Evolutionary conservation across 2,797 vertebrate genomes (phyloP).

Genomic region (Sebastes wilsoni): DNA sequence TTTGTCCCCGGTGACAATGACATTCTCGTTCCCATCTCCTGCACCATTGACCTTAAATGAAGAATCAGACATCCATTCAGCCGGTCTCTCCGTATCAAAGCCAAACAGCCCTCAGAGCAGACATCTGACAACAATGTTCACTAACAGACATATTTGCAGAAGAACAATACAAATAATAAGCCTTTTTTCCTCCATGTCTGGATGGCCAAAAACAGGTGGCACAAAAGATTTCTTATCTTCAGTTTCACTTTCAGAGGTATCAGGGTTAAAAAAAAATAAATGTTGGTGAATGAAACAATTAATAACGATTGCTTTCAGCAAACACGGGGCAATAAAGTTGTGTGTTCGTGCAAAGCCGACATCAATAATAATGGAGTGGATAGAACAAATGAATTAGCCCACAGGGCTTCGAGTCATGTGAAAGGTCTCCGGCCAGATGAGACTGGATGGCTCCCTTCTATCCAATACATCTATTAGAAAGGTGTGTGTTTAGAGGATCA

Average conservation of each 20-base stretch:
- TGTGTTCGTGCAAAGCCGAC: slow-evolving; percentile 10
- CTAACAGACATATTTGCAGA: slow-evolving; percentile 24
- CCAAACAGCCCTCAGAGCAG: slow-evolving; percentile 30
- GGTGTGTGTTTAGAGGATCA: not conserved
- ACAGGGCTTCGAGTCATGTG: slow-evolving; percentile 10
- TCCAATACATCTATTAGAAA: slow-evolving; percentile 2
- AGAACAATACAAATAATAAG: slow-evolving; percentile 21
- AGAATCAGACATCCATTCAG: slow-evolving; percentile 39
- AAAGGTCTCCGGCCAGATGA: slow-evolving; percentile 11
- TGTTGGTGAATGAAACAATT: slow-evolving; percentile 27
- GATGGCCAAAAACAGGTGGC: slow-evolving; percentile 16
- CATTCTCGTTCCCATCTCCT: slow-evolving; percentile 20
- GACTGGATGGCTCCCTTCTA: not conserved
- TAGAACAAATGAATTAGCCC: slow-evolving; percentile 27
- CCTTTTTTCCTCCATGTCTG: not conserved
- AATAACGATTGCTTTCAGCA: slow-evolving; percentile 7
- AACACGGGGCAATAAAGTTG: slow-evolving; percentile 2
- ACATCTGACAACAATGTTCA: slow-evolving; percentile 29
- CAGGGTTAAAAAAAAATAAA: slow-evolving; percentile 2
- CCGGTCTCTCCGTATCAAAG: not conserved
- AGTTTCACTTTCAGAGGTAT: not conserved
- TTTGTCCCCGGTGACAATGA: slow-evolving; percentile 51
- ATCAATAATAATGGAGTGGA: slow-evolving; percentile 20
- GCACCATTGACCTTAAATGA: slow-evolving; percentile 25
- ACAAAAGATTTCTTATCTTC: slow-evolving; percentile 12